Evolutionary conservation across 1,140 invertebrate genomes (phyloP).

Genomic region (Aradophagus sp.): DNA sequence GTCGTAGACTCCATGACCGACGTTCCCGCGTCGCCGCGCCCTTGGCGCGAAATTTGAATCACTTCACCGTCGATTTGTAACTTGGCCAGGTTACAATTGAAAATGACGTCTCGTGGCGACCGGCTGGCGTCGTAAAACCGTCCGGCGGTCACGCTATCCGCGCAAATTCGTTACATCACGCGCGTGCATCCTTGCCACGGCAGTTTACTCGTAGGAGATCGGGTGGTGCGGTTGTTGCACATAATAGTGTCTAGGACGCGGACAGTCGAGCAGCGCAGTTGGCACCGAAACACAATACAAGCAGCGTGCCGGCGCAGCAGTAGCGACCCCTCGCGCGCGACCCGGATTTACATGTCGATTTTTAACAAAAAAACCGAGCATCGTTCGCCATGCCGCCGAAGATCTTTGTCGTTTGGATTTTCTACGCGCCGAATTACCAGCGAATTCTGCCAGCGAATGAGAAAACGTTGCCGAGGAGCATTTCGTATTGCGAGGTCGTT

Average conservation of each 20-base stretch:
- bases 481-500: slow-evolving; percentile 22
- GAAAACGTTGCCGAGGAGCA: slow-evolving; percentile 6
- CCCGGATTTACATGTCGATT: slow-evolving; percentile 58
- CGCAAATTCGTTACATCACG: slow-evolving; percentile 68
- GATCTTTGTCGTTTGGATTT: slow-evolving; percentile 61
- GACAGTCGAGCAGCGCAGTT: slow-evolving; percentile 30
- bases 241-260: slow-evolving; percentile 46
- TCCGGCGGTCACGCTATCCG: slow-evolving; percentile 61
- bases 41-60: no score
- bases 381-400: slow-evolving; percentile 51
- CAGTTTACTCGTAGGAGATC: slow-evolving; percentile 35
- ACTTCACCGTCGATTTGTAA: no score
- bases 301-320: slow-evolving; percentile 41
- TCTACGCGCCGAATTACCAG: slow-evolving; percentile 63
- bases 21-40: no score
- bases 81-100: no score
- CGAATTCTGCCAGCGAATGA: slow-evolving; percentile 32
- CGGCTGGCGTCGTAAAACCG: no score
- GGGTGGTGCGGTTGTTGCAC: slow-evolving; percentile 9
- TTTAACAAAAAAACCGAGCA: no score
- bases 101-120: no score
- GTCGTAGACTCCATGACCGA: no score
- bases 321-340: slow-evolving; percentile 7
- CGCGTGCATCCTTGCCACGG: slow-evolving; percentile 45
- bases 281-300: slow-evolving; percentile 60